Percentiles rank a stretch among this genome's conserved stretches.
These are phyloP conservation scores for Nephrotoma flavescens DNA, from an alignment of 2,888 invertebrate genomes.

Conservation along the genomic window DNA sequence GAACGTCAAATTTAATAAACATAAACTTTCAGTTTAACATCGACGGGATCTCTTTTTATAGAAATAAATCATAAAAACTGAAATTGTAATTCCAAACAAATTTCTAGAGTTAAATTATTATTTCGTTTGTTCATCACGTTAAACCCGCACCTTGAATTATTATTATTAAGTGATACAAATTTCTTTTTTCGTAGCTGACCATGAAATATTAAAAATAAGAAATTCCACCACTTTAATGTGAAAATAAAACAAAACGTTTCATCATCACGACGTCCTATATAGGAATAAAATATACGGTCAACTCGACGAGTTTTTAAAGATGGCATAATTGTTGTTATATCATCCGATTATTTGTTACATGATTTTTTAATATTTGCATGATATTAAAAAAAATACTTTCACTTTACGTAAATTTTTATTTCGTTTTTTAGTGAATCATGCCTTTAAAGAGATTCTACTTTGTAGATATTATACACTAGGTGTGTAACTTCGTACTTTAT, in stretches of 20 bases:
- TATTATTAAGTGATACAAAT: neutral
- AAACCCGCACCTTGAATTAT: neutral
- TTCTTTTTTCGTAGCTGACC: neutral
- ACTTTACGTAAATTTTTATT: neutral
- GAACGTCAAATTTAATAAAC: neutral
- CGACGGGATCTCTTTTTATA: neutral
- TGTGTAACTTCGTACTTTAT: too few relatives aligned
- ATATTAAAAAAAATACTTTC: neutral
- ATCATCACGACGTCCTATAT: neutral
- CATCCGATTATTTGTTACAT: neutral
- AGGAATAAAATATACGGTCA: neutral
- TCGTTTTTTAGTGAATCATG: neutral
- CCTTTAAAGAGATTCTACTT: neutral
- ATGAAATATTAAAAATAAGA: neutral
- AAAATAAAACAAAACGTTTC: neutral
- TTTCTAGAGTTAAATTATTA: neutral
- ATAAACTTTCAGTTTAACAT: neutral
- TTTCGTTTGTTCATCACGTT: neutral
- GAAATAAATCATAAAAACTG: neutral
- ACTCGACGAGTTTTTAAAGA: neutral
- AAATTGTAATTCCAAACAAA: neutral
- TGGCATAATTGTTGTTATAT: neutral
- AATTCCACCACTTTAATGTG: neutral
- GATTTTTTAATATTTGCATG: neutral
- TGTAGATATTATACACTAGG: neutral